Evolutionary conservation across 2,797 vertebrate species (phyloP).

Genomic region (Channallabes apus): DNA sequence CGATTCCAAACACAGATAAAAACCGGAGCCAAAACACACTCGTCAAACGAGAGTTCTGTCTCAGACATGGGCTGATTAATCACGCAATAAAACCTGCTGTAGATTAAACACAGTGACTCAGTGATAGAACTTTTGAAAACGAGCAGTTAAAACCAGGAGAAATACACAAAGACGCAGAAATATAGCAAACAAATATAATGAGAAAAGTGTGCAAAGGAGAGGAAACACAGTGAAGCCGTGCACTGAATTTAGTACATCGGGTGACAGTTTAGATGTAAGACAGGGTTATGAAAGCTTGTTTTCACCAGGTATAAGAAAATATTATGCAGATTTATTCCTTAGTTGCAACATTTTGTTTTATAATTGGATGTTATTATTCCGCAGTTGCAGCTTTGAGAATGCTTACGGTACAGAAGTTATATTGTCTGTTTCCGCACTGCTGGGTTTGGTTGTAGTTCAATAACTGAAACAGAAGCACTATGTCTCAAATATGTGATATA

Average conservation of each 20-base stretch:
- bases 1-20: slow-evolving; percentile 23
- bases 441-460: neutral
- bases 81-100: neutral
- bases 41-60: neutral
- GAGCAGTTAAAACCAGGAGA: neutral
- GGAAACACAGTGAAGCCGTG: neutral
- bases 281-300: neutral
- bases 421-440: neutral
- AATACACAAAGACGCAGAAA: neutral
- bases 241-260: neutral
- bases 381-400: neutral
- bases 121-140: neutral
- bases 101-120: neutral
- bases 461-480: neutral
- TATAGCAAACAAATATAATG: neutral
- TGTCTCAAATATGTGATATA: neutral
- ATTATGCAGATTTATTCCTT: neutral
- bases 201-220: neutral
- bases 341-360: neutral
- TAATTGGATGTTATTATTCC: neutral
- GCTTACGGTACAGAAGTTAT: neutral
- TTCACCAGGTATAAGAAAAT: neutral
- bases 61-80: slow-evolving; percentile 3
- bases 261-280: neutral
- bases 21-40: slow-evolving; percentile 22